These are phyloP conservation scores for Phaethon lepturus DNA, from an alignment of 2,113 vertebrate species.

Conservation along the genomic window DNA sequence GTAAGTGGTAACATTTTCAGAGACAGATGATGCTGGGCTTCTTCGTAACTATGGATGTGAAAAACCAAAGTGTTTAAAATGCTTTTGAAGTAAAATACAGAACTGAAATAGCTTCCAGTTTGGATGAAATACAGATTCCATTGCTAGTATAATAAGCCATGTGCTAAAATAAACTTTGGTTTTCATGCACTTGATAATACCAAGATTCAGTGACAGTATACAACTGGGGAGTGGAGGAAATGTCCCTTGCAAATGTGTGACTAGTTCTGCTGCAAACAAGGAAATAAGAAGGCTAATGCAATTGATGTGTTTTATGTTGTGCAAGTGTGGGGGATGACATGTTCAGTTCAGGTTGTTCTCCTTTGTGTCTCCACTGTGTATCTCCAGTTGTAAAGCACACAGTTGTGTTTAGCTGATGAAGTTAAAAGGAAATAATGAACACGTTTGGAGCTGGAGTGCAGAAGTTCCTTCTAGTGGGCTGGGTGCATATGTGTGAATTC, in stretches of 20 bases:
- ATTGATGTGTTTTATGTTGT: not conserved
- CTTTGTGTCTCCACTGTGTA: not conserved
- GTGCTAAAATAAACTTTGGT: not conserved
- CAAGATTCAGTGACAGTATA: not conserved
- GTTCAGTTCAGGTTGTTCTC: not conserved
- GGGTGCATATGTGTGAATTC: not conserved
- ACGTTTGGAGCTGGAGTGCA: not conserved
- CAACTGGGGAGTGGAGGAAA: not conserved
- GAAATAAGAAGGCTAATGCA: not conserved
- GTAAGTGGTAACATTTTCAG: not conserved
- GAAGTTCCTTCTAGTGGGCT: not conserved
- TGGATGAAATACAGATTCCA: not conserved
- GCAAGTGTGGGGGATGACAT: not conserved
- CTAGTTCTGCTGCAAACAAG: conserved; percentile 18
- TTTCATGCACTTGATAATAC: not conserved
- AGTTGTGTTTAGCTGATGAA: not conserved
- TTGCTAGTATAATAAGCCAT: not conserved
- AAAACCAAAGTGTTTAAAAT: not conserved
- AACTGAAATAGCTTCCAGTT: not conserved
- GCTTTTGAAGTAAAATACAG: not conserved
- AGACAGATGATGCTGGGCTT: not conserved
- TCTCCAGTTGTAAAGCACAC: not conserved
- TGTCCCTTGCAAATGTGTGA: not conserved
- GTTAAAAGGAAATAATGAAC: not conserved
- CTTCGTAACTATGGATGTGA: not conserved